Percentiles rank a stretch among this genome's conserved stretches.
Evolutionary conservation across 2,113 vertebrate genomes (phyloP).

Genomic region (Elachura formosa): DNA sequence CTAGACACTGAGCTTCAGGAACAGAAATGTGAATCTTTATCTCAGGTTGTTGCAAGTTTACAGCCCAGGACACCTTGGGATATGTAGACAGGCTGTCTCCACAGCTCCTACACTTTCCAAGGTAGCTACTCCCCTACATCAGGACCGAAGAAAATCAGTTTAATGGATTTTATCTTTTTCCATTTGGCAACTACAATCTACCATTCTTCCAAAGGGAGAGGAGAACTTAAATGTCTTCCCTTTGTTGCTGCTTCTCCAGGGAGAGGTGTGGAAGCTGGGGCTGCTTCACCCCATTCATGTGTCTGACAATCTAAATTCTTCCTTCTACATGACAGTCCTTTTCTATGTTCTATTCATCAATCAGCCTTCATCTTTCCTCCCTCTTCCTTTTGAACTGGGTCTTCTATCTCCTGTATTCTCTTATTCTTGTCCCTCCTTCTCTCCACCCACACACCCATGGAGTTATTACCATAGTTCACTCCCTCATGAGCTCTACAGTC

Average conservation of each 20-base stretch:
- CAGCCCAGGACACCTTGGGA: not conserved
- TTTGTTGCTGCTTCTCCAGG: not conserved
- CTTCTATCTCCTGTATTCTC: not conserved
- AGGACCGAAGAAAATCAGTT: not conserved
- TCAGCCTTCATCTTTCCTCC: not conserved
- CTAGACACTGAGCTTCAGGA: not conserved
- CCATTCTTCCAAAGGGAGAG: not conserved
- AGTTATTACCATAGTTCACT: not conserved
- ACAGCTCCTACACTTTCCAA: not conserved
- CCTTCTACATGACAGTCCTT: not conserved
- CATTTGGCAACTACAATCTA: not conserved
- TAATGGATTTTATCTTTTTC: not conserved
- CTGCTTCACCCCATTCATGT: not conserved
- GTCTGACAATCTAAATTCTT: not conserved
- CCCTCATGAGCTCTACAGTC: not conserved
- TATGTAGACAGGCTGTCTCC: not conserved
- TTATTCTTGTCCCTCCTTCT: not conserved
- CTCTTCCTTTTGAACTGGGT: not conserved
- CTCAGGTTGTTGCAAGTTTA: not conserved
- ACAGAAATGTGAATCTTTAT: not conserved
- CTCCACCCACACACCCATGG: not conserved
- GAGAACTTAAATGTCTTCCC: not conserved
- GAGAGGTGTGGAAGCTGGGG: not conserved
- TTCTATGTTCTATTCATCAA: not conserved
- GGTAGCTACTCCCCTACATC: not conserved